Evolutionary conservation across 1,140 invertebrate species (phyloP), one percentile per base, ranked within the genome.

Genomic region (Aphaenogaster ashmeadi): DNA sequence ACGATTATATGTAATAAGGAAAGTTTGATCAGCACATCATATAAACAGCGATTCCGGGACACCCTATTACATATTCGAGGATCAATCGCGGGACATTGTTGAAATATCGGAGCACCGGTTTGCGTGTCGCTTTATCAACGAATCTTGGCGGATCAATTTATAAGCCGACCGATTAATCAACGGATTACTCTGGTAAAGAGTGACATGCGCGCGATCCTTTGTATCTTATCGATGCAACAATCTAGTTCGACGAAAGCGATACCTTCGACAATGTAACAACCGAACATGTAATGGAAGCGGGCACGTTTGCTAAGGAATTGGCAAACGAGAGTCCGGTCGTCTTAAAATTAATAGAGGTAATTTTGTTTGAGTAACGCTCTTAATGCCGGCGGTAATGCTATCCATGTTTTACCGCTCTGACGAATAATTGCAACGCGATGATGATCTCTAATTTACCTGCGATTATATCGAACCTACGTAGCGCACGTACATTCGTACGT

Each of bases 361-460:
- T 84, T 84, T 74, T 74, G 41, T 84, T 84, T 75, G 80, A 84
- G 47, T 62, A 75, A 62, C 66, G 69, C n/a, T 62, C n/a, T 11
- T 47, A 74, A 75, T 60, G 44, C 18, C 62, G 21, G 2, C 38
- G 62, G 50, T 80, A 67, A 86, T 54, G 44, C 52, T 11, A 33
- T 83, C 78, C 79, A 71, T 69, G 56, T 44, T 87, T 83, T 54
- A 72, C 54, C 47, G 11, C 66, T 41, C 44, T 33, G 44, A 60
- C 50, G 21, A 87, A 71, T 87, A 87, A 87, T 87, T 72, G 78
- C 64, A 13, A 41, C 27, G 33, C 62, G 77, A 86, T 47, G 60
- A 86, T 79, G 54, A 87, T 83, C 86, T 80, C 67, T 62, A 80
- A 60, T 87, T 71, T 64, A 52, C 13, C 38, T 54, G 86, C n/a